Base-by-base conservation (phyloP, 2,797 vertebrate species). In the Prunella strophiata region DNA sequence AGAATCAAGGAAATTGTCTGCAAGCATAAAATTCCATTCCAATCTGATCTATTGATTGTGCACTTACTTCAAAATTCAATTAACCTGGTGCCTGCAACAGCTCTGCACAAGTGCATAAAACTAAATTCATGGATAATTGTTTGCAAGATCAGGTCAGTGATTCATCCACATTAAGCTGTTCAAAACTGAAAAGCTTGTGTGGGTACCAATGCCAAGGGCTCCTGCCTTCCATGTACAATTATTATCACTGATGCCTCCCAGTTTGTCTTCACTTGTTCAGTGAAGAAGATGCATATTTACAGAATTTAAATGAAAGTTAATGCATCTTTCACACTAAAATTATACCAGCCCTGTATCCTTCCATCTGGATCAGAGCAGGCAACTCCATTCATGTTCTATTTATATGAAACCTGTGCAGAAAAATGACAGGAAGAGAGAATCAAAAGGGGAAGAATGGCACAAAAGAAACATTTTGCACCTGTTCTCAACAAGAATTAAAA, bases 281-380 rank as follows among this genome's bases (percentile, higher is more conserved):
- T 38, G 70, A 70, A 70, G 55, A 79, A 79, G 63, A 48, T 22
- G 51, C 45, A 29, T 54, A 94, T 94, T 96, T 92, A 88, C 45
- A 75, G 88, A 86, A 94, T 47, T 72, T 85, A 78, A 97, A 90
- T 79, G 47, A 85, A 79, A 94, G 38, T 43, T 91, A 67, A 91
- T 68, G 20, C 36, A 80, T 92, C 57, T 61, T 77, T 84, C 88
- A 85, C 81, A 90, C 77, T 85, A 72, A 91, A 88, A 55, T 91
- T 58, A 76, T 27, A 76, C 42, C 91, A 91, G 38, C 25, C 74
- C 40, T 52, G 55, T 63, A 57, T 83, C 75, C 79, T 96, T 72
- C 92, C 48, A 67, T 85, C 79, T 95, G 71, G 82, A 70, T 58
- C 77, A 86, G 29, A 78, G 32, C 43, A 92, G 63, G 50, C 23